Conservation (phyloP, 2,888 invertebrate genomes). For the Tribolium freemani region DNA sequence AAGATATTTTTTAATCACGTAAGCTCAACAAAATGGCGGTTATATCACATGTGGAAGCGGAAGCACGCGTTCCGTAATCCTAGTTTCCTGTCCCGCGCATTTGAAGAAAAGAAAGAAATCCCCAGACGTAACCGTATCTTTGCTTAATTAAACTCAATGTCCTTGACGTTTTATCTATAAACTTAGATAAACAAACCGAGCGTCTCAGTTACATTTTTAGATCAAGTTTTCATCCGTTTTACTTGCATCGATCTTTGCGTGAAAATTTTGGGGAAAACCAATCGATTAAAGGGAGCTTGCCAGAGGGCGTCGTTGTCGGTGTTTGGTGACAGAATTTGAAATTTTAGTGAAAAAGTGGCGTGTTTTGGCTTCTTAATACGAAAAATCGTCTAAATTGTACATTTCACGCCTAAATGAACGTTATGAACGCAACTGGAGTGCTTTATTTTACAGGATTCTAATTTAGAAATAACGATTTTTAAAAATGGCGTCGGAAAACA, state of each 20-base stretch:
- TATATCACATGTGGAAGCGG: constrained; percentile 4
- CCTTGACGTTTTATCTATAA: neutral
- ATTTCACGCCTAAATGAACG: no score
- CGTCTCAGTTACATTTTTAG: neutral
- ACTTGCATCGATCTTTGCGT: neutral
- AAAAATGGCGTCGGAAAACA: neutral
- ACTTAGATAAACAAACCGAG: neutral
- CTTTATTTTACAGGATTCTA: no score
- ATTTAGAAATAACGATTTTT: neutral
- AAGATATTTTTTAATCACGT: neutral
- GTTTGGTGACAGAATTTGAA: no score
- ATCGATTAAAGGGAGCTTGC: neutral
- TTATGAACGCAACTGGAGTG: no score
- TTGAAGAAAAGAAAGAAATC: neutral
- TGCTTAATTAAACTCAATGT: neutral
- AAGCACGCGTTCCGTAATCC: neutral
- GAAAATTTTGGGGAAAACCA: neutral
- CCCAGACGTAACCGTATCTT: neutral
- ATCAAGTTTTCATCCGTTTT: neutral
- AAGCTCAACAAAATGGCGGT: constrained; percentile 20
- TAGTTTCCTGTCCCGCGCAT: neutral
- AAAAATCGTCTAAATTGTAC: no score
- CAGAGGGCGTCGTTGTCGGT: neutral
- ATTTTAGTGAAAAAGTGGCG: no score
- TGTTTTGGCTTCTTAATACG: no score